Evolutionary conservation across 2,888 invertebrate genomes (phyloP).

Genomic region (Cheiracanthium punctorium): DNA sequence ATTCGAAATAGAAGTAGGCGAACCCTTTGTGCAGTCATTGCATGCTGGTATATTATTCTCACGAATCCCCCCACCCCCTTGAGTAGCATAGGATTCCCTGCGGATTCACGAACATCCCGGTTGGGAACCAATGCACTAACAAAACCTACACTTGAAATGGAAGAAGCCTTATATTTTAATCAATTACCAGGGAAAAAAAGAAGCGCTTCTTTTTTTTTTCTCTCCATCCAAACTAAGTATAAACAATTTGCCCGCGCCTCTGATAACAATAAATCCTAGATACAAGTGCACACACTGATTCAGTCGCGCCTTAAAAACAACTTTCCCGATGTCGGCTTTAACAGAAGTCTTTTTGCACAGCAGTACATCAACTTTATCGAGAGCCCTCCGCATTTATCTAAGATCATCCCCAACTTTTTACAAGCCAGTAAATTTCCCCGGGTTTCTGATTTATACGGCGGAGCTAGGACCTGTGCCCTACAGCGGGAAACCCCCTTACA

Average conservation of each 20-base stretch:
- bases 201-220: too few relatives aligned
- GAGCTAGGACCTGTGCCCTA: neutral
- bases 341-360: neutral
- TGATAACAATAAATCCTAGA: neutral
- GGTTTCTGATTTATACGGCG: neutral
- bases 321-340: neutral
- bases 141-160: too few relatives aligned
- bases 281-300: neutral
- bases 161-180: too few relatives aligned
- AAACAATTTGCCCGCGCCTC: neutral
- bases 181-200: too few relatives aligned
- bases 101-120: too few relatives aligned
- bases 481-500: neutral
- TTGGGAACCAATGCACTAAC: too few relatives aligned
- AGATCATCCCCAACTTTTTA: neutral
- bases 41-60: too few relatives aligned
- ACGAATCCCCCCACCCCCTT: too few relatives aligned
- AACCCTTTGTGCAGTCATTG: too few relatives aligned
- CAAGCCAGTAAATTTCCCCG: neutral
- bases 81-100: too few relatives aligned
- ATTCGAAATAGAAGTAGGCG: too few relatives aligned
- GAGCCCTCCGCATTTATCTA: neutral
- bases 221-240: neutral
- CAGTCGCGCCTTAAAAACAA: neutral
- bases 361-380: neutral